phyloP scores from a whole-genome alignment of 2,888 invertebrate species.

The Ochropacha duplaris region DNA sequence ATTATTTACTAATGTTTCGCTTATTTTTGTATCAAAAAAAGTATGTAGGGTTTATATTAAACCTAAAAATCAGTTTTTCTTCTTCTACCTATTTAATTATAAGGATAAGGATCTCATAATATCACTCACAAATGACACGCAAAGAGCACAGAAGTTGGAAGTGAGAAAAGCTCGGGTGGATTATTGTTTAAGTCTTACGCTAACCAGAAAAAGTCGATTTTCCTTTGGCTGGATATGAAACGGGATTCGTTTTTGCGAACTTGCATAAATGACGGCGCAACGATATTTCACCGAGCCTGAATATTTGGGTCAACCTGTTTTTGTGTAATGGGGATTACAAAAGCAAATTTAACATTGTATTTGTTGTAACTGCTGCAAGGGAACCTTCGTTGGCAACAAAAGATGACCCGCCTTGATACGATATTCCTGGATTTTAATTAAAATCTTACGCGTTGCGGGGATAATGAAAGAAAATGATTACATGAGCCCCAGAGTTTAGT shows the following conservation, averaged over 20 bases:
- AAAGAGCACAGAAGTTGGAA: slow-evolving; percentile 58
- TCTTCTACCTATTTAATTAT: slow-evolving; percentile 50
- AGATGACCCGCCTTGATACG: slow-evolving; percentile 69
- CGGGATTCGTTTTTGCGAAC: slow-evolving; percentile 77
- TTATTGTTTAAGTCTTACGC: slow-evolving; percentile 61
- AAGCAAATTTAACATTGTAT: slow-evolving; percentile 79
- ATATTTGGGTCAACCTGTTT: slow-evolving; percentile 82
- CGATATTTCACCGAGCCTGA: slow-evolving; percentile 74
- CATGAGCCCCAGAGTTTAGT: slow-evolving; percentile 43
- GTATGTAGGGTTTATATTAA: neutral
- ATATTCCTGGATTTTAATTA: slow-evolving; percentile 77
- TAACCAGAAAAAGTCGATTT: slow-evolving; percentile 59
- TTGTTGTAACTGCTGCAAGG: slow-evolving; percentile 70
- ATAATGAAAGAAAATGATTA: slow-evolving; percentile 68
- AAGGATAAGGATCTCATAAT: slow-evolving; percentile 59
- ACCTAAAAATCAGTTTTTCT: neutral
- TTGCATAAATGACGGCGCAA: slow-evolving; percentile 76
- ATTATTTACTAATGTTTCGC: neutral
- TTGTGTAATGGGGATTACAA: slow-evolving; percentile 78
- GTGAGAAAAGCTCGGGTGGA: slow-evolving; percentile 42
- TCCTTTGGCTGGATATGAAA: slow-evolving; percentile 53
- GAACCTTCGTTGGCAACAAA: slow-evolving; percentile 70
- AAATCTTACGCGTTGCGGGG: slow-evolving; percentile 70
- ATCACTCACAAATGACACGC: slow-evolving; percentile 63
- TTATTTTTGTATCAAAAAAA: too few relatives aligned